Conservation (phyloP, 2,888 invertebrate species). For the Drosophila setosimentum region DNA sequence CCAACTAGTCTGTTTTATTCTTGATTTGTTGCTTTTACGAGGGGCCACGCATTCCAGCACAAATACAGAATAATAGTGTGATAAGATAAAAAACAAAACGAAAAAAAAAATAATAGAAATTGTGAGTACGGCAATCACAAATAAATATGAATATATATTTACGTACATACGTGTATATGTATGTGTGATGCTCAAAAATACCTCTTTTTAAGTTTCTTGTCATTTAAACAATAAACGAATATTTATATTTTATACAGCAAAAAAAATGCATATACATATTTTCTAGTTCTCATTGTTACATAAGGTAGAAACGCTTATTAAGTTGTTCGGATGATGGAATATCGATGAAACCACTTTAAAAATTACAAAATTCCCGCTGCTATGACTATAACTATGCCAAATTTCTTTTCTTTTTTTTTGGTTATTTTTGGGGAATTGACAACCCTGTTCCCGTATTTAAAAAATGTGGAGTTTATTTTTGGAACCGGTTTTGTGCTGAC, state of each 20-base stretch:
- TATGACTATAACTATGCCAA: neutral
- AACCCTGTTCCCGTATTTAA: constrained; percentile 17
- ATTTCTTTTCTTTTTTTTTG: too few species aligned
- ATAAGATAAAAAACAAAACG: constrained; percentile 3
- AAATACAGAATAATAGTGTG: constrained; percentile 37
- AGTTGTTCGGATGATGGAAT: neutral
- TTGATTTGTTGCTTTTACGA: constrained; percentile 41
- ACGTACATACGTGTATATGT: constrained; percentile 1
- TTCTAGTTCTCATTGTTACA: neutral
- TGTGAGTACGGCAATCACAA: constrained; percentile 19
- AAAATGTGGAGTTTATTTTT: constrained; percentile 55
- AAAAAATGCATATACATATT: neutral
- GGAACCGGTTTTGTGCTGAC: constrained; percentile 66
- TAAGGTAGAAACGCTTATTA: neutral
- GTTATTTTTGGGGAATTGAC: neutral
- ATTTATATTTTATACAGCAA: neutral
- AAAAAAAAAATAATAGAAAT: neutral
- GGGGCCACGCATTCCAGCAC: constrained; percentile 43
- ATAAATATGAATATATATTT: constrained; percentile 25
- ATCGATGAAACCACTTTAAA: neutral
- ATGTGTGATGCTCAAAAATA: constrained; percentile 9
- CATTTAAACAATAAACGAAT: neutral
- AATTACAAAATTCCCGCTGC: neutral
- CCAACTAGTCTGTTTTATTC: constrained; percentile 39
- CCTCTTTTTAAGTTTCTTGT: neutral